Conservation (phyloP, 2,113 vertebrate genomes). For the Rhineura floridana region DNA sequence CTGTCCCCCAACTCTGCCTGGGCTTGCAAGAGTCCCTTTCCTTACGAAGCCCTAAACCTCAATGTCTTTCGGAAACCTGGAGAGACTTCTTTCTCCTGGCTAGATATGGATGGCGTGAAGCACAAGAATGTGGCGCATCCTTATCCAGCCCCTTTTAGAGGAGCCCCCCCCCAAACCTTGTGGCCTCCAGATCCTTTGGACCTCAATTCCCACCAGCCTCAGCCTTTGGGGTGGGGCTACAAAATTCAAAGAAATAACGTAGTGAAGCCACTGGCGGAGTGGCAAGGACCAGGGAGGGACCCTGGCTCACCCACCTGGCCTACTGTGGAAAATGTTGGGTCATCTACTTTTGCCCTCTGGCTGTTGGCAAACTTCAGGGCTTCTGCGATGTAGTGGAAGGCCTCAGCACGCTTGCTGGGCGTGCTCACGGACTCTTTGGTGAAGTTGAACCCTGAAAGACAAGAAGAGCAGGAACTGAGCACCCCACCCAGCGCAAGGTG, state of each 20-base stretch:
- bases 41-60: not conserved
- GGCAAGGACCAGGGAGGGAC: not conserved
- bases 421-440: conserved; percentile 55
- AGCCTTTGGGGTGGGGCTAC: not conserved
- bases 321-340: conserved; percentile 60
- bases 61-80: not conserved
- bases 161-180: too few species aligned
- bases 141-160: not conserved
- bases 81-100: not conserved
- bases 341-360: conserved; percentile 70
- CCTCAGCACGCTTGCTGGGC: conserved; percentile 51
- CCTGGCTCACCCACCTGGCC: conserved; percentile 28
- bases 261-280: too few species aligned
- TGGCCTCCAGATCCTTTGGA: too few species aligned
- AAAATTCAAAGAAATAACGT: not conserved
- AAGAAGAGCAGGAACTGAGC: not conserved
- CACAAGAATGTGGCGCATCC: not conserved
- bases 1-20: not conserved
- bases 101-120: not conserved
- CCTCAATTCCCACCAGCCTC: too few species aligned
- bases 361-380: conserved; percentile 88
- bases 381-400: conserved; percentile 86
- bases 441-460: conserved; percentile 78
- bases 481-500: not conserved
- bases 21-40: not conserved